Evolutionary conservation across 2,797 vertebrate species (phyloP), one percentile per base, ranked within the genome.

Genomic region (Tenualosa ilisha): DNA sequence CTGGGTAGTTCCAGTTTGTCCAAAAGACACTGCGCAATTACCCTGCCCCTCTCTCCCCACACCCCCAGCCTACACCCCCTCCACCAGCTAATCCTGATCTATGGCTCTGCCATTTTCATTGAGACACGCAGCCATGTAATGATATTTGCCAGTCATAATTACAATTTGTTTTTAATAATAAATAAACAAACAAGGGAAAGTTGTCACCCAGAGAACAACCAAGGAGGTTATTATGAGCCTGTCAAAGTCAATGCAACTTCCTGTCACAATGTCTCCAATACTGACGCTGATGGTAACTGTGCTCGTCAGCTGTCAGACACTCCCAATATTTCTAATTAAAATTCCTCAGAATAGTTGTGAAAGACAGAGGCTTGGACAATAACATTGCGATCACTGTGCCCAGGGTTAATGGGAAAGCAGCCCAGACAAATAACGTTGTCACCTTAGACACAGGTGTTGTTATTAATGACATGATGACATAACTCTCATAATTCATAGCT

Each of bases 191-290:
- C 72, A 43, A 79, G 6, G 40, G 72, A 79, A 79, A 46, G 17
- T 79, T 79, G 37, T 79, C 72, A 4, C 37, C 72, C 40, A 9
- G 37, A 22, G 37, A 79, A 85, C 89, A 90, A 86, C 90, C 82
- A 85, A 24, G 11, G 8, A 13, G 51, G 51, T 82, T 81, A 83
- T 89, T 83, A 15, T 43, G 40, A 79, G 72, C 40, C 40, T 79
- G 72, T 46, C 72, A 79, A 79, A 79, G 15, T 22, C 40, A 3
- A 79, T 79, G 20, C 17, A 79, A 6, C 17, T 79, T 43, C 15
- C 37, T 5, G 37, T 79, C 72, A 79, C 72, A 22, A 46, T 43
- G 50, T 46, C 37, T 79, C 17, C 20, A 4, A 46, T 20, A 79
- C 37, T 79, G 72, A 79, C 40, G 40, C 17, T 40, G 40, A 43